Evolutionary conservation across 53 echinoderm and acorn worm genomes (phyloP).

Genomic region (Apostichopus leukothele): DNA sequence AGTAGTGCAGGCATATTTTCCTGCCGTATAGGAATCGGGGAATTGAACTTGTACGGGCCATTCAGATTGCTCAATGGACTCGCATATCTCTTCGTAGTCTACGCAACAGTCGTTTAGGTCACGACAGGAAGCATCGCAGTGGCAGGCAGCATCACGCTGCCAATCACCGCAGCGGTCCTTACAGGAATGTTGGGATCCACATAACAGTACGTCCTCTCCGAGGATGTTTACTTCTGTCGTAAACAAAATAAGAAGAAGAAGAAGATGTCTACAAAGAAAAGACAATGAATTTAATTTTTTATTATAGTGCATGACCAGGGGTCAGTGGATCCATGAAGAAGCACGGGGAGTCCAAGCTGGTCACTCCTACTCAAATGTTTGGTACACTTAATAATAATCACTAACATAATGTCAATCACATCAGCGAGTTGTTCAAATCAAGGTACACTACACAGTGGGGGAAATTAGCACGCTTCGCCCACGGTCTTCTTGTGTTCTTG

Average conservation of each 20-base stretch:
- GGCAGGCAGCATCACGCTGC: slow-evolving; percentile 38
- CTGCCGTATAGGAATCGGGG: not conserved
- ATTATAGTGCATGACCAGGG: too few relatives aligned
- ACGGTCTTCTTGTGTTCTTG: too few relatives aligned
- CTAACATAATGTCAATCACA: too few relatives aligned
- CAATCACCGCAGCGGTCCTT: slow-evolving; percentile 47
- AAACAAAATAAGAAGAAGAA: not conserved
- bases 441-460: too few relatives aligned
- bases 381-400: too few relatives aligned
- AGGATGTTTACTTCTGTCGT: slow-evolving; percentile 33
- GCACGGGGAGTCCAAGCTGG: too few relatives aligned
- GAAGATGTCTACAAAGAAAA: not conserved
- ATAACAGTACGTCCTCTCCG: slow-evolving; percentile 27
- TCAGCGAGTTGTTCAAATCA: too few relatives aligned
- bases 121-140: slow-evolving; percentile 44
- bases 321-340: not conserved
- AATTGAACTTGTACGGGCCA: not conserved
- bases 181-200: slow-evolving; percentile 49
- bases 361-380: too few relatives aligned
- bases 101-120: slow-evolving; percentile 53
- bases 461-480: too few relatives aligned
- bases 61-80: not conserved
- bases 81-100: slow-evolving; percentile 43
- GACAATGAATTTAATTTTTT: too few relatives aligned
- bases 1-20: not conserved